Evolutionary conservation across 2,113 vertebrate genomes (phyloP).

Genomic region (Passerina amoena): DNA sequence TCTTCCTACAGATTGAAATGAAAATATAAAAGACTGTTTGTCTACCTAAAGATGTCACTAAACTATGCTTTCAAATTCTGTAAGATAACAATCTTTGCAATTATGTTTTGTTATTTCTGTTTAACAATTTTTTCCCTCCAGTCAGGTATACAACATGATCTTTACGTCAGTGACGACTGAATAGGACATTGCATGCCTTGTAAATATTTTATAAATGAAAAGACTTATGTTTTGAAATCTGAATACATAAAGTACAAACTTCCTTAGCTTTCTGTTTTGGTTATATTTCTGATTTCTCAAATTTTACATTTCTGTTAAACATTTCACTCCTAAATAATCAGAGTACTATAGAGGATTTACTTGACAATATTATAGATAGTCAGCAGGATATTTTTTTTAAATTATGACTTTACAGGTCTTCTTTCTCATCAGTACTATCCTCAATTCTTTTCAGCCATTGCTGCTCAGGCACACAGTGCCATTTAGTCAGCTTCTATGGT

Average conservation of each 20-base stretch:
- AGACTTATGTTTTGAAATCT: not conserved
- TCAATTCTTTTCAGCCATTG: not conserved
- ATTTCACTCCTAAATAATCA: not conserved
- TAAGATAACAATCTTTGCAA: not conserved
- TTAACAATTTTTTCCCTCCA: not conserved
- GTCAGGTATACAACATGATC: not conserved
- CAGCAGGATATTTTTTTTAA: accelerated
- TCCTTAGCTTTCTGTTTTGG: not conserved
- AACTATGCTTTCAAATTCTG: not conserved
- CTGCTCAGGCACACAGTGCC: not conserved
- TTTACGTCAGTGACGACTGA: not conserved
- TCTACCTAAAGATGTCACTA: not conserved
- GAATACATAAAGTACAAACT: not conserved
- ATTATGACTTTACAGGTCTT: not conserved
- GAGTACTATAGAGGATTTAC: not conserved
- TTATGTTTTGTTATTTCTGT: not conserved
- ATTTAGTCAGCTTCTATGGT: not conserved
- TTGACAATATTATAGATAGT: not conserved
- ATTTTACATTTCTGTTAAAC: not conserved
- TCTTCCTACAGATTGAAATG: not conserved
- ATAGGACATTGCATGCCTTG: not conserved
- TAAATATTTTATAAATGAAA: not conserved
- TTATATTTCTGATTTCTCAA: not conserved
- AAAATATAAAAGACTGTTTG: not conserved
- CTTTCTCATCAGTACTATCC: not conserved